A percentile compares a stretch with the other conserved stretches of the same genome.
These are phyloP conservation scores for Stomatorhinus ivindoensis DNA, from an alignment of 2,113 vertebrate species.

Conservation along the genomic window DNA sequence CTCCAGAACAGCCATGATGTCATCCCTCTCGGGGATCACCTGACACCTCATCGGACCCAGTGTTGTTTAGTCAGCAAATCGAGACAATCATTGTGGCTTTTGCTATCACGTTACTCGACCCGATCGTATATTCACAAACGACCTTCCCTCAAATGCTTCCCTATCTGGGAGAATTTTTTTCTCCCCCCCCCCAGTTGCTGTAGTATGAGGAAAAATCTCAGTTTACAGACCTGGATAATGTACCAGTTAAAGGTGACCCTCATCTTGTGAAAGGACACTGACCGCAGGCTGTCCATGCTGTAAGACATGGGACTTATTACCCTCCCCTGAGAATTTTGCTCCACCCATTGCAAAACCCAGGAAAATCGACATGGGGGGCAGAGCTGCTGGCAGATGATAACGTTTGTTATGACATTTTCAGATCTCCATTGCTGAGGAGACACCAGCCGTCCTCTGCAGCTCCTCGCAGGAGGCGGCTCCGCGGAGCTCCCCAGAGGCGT, in stretches of 20 bases:
- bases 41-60: background rate
- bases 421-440: background rate
- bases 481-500: background rate
- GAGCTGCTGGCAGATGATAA: constrained; percentile 16
- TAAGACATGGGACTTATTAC: background rate
- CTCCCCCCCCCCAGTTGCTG: background rate
- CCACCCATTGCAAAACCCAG: background rate
- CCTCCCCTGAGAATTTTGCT: background rate
- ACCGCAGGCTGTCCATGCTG: background rate
- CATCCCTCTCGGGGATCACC: background rate
- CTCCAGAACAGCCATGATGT: background rate
- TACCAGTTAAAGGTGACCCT: constrained; percentile 26
- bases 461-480: background rate
- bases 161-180: background rate
- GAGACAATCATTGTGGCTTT: background rate
- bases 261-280: background rate
- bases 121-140: background rate
- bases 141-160: background rate
- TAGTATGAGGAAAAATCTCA: constrained; percentile 10
- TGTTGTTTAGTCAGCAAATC: constrained; percentile 10
- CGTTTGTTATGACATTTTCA: constrained; percentile 11
- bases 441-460: background rate
- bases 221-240: constrained; percentile 1
- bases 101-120: background rate
- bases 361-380: background rate